phyloP scores from a whole-genome alignment of 2,888 invertebrate genomes.

The Amitus sp. region DNA sequence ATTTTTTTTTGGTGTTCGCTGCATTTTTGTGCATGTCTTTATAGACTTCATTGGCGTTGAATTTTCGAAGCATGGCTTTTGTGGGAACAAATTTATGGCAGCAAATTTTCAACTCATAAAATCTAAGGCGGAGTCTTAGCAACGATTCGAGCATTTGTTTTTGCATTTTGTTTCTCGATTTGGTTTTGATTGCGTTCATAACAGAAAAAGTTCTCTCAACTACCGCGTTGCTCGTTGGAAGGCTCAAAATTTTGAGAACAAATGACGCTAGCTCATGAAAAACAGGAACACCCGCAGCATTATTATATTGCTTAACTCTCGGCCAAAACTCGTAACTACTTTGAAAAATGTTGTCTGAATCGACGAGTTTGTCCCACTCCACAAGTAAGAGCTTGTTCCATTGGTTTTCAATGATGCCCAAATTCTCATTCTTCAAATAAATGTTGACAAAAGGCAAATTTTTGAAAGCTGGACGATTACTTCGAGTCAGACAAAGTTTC shows the following conservation, averaged over 20 bases:
- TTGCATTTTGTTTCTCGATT: background rate
- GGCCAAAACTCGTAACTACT: background rate
- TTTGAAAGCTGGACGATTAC: background rate
- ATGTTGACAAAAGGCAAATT: background rate
- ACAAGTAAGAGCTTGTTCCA: background rate
- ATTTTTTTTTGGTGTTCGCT: too few species aligned
- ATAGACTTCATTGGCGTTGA: too few species aligned
- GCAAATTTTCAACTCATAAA: background rate
- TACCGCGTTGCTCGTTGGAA: background rate
- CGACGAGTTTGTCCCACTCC: background rate
- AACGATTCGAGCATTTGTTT: background rate
- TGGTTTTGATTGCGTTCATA: background rate
- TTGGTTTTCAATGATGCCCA: background rate
- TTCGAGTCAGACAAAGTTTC: background rate
- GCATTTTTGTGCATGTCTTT: too few species aligned
- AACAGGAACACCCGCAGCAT: background rate
- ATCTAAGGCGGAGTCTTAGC: background rate
- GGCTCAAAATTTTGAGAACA: background rate
- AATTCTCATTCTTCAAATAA: background rate
- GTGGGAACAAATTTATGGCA: background rate
- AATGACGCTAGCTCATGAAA: background rate
- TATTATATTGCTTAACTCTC: background rate
- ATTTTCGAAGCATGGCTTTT: too few species aligned
- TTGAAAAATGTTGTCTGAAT: background rate
- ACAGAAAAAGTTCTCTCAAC: background rate